These are phyloP conservation scores for Ameiurus melas DNA, from an alignment of 2,113 vertebrate genomes.

Conservation along the genomic window DNA sequence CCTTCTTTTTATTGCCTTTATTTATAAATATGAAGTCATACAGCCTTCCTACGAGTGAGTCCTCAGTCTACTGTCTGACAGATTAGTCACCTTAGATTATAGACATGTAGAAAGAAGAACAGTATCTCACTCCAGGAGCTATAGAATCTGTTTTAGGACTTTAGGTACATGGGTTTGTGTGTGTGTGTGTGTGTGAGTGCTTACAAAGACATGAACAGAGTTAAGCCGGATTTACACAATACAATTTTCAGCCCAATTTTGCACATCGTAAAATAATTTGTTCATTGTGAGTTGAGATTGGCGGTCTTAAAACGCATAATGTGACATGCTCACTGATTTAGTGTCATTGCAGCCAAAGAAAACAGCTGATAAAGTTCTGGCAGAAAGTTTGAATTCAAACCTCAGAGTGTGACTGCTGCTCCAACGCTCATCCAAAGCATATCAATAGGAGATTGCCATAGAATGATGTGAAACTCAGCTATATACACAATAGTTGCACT, in stretches of 20 bases:
- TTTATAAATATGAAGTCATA: slow-evolving; percentile 28
- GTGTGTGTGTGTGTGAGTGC: neutral
- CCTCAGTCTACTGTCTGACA: neutral
- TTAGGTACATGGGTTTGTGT: neutral
- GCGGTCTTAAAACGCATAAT: too few relatives aligned
- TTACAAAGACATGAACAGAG: neutral
- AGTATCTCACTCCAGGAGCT: neutral
- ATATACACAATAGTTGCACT: neutral
- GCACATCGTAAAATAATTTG: neutral
- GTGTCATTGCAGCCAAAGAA: neutral
- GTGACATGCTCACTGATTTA: neutral
- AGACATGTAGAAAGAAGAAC: neutral
- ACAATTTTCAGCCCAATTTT: neutral
- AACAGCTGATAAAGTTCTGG: neutral
- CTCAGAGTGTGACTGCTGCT: neutral
- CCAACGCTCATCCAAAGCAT: neutral
- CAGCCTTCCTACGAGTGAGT: slow-evolving; percentile 3
- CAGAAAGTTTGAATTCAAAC: neutral
- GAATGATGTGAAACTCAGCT: neutral
- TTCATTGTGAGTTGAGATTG: neutral
- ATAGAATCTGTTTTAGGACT: neutral
- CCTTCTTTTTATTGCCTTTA: slow-evolving; percentile 1
- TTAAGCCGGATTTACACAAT: neutral
- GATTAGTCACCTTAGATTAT: slow-evolving; percentile 6
- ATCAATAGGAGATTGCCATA: neutral